Evolutionary conservation across 2,797 vertebrate genomes (phyloP).

Genomic region (Sebastes taczanowskii): DNA sequence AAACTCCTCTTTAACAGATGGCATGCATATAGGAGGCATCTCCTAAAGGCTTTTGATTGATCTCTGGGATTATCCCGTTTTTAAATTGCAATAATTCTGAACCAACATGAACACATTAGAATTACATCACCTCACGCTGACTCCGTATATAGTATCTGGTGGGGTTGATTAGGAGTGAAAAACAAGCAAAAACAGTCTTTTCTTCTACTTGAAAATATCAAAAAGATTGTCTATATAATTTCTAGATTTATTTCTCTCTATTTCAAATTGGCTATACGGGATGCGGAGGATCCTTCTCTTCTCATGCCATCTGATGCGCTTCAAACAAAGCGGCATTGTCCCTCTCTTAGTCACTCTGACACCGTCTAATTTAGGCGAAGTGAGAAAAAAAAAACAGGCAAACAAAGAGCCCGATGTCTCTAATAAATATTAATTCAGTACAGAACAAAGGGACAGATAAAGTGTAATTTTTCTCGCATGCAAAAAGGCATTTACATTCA

Average conservation of each 20-base stretch:
- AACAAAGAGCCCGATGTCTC: slow-evolving; percentile 56
- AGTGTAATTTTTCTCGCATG: slow-evolving; percentile 44
- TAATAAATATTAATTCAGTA: slow-evolving; percentile 58
- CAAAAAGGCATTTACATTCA: slow-evolving; percentile 35
- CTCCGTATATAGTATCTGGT: not conserved
- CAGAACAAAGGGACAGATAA: slow-evolving; percentile 39
- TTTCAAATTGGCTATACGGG: not conserved
- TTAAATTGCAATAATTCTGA: not conserved
- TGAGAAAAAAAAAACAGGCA: slow-evolving; percentile 29
- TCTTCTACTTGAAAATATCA: not conserved
- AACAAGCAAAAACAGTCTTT: not conserved
- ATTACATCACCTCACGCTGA: not conserved
- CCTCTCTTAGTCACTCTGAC: slow-evolving; percentile 55
- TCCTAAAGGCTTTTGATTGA: slow-evolving; percentile 16
- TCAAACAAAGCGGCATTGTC: slow-evolving; percentile 58
- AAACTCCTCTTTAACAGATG: too few species aligned
- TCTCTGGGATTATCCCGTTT: slow-evolving; percentile 13
- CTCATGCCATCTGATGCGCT: slow-evolving; percentile 32
- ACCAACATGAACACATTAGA: not conserved
- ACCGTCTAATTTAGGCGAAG: slow-evolving; percentile 53
- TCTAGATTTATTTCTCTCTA: not conserved
- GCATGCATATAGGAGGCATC: not conserved
- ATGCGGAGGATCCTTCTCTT: slow-evolving; percentile 20
- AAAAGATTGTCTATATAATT: not conserved
- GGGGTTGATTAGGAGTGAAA: not conserved